Percentiles rank a stretch among this genome's conserved stretches.
These are phyloP conservation scores for Paramisgurnus dabryanus DNA, from an alignment of 2,113 vertebrate genomes.

Conservation along the genomic window DNA sequence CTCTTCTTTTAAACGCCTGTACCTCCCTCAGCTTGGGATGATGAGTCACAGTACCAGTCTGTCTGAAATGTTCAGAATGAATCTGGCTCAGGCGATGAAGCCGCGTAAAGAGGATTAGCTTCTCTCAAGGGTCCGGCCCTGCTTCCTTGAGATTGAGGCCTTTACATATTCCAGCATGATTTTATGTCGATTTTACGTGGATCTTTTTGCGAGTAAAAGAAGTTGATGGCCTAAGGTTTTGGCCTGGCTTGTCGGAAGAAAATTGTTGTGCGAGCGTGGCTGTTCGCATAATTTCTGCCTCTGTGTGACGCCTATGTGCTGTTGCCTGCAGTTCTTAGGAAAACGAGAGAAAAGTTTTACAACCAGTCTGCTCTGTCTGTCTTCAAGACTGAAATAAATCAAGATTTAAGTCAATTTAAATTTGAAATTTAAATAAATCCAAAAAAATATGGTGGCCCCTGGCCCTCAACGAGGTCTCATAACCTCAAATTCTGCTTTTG, in stretches of 20 bases:
- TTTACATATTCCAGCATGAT: constrained; percentile 29
- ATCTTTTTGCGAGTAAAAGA: constrained; percentile 21
- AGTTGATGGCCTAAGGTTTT: constrained; percentile 38
- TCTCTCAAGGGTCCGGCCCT: constrained; percentile 36
- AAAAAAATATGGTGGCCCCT: no score
- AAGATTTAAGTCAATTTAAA: no score
- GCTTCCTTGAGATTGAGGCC: constrained; percentile 35
- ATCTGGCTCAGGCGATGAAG: constrained; percentile 23
- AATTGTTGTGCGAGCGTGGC: constrained; percentile 10
- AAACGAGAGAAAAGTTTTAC: not conserved
- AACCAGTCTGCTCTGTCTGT: no score
- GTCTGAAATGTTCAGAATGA: constrained; percentile 22
- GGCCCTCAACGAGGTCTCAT: no score
- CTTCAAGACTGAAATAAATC: not conserved
- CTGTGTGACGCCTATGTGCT: not conserved
- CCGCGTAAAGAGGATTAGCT: constrained; percentile 28
- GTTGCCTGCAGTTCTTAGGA: not conserved
- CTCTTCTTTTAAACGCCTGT: constrained; percentile 19
- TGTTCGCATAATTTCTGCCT: constrained; percentile 14
- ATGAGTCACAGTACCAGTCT: constrained; percentile 36
- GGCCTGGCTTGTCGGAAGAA: constrained; percentile 18
- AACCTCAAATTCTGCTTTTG: not conserved
- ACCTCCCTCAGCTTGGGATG: constrained; percentile 31
- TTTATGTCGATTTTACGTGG: constrained; percentile 38
- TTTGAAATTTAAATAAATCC: no score